Evolutionary conservation across 2,888 invertebrate genomes (phyloP).

Genomic region (Nineta flava): DNA sequence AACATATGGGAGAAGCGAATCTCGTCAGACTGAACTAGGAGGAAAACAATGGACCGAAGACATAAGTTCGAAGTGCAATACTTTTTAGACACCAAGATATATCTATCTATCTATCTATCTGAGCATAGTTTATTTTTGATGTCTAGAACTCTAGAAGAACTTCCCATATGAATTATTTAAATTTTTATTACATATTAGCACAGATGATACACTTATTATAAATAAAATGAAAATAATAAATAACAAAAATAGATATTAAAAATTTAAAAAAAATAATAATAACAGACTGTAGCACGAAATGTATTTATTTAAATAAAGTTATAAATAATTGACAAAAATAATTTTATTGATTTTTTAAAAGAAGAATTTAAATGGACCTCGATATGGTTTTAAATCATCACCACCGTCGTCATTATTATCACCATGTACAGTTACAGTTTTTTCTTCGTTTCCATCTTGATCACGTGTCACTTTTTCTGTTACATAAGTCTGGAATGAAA

Average conservation of each 20-base stretch:
- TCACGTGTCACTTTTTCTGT: conserved; percentile 36
- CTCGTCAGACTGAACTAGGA: no score
- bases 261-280: no score
- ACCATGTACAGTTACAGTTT: conserved; percentile 30
- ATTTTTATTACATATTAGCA: no score
- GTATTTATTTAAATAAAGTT: background rate
- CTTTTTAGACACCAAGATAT: no score
- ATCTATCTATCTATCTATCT: no score
- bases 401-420: conserved; percentile 22
- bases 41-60: no score
- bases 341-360: background rate
- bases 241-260: background rate
- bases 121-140: no score
- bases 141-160: no score
- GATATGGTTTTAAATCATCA: conserved; percentile 18
- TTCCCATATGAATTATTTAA: no score
- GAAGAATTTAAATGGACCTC: conserved; percentile 2
- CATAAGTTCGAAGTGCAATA: no score
- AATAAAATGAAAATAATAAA: background rate
- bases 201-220: no score
- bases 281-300: background rate
- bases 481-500: conserved; percentile 29
- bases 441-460: conserved; percentile 39
- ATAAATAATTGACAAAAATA: background rate
- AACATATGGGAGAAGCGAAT: no score